A percentile compares a stretch with the other conserved stretches of the same genome.
phyloP scores from a whole-genome alignment of 2,888 invertebrate species.

The Acheta domesticus region DNA sequence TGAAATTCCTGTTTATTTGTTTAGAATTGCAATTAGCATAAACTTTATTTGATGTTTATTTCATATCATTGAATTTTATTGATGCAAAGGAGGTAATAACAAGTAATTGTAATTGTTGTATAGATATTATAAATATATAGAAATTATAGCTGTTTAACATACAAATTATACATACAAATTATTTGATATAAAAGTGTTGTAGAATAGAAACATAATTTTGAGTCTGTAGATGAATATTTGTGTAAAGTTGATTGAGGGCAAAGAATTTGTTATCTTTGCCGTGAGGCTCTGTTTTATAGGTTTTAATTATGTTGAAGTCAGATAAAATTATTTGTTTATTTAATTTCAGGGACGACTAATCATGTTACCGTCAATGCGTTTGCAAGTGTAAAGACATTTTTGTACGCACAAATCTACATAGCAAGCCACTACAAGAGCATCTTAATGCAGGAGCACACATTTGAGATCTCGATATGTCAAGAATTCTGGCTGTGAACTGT shows the following conservation, averaged over 20 bases:
- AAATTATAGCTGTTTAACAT: neutral
- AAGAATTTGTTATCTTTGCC: neutral
- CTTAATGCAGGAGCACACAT: neutral
- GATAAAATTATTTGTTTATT: too few species aligned
- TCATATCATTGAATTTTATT: too few species aligned
- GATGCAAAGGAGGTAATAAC: neutral
- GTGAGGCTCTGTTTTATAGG: neutral
- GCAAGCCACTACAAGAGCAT: neutral
- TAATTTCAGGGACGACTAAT: too few species aligned
- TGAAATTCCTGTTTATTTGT: too few species aligned
- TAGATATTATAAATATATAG: neutral
- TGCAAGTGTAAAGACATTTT: neutral
- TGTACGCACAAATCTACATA: neutral
- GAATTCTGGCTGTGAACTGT: neutral
- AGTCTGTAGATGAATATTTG: neutral
- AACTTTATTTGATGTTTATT: too few species aligned
- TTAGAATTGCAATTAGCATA: too few species aligned
- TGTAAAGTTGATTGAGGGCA: neutral
- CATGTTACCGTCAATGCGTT: too few species aligned
- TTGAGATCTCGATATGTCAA: neutral
- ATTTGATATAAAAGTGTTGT: neutral
- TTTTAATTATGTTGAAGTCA: too few species aligned
- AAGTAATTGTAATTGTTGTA: neutral
- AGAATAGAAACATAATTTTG: neutral
- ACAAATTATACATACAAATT: neutral